Evolutionary conservation across 2,888 invertebrate genomes (phyloP), one percentile per base, ranked within the genome.

Genomic region (Meandrusa payeni): DNA sequence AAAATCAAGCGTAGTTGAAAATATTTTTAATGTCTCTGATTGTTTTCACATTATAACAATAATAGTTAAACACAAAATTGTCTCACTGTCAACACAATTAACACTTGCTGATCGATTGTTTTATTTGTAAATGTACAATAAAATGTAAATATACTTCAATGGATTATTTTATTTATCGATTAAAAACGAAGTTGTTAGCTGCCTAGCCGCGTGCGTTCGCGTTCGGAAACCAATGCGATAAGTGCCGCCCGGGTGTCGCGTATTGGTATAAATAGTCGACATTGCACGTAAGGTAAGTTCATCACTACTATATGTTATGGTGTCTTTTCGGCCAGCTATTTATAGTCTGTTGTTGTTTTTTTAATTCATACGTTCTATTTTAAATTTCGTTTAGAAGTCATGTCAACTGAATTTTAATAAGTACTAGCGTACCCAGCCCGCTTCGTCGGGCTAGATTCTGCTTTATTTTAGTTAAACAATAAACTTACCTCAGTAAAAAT

Each of bases 221-320:
- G 57, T 46, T 51, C 51, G 64, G 60, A 55, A 61, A 61, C 57
- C 59, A 71, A 65, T 74, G 64, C 65, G 67, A 65, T 69, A 69
- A 69, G 67, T 67, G 56, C 48, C 54, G 26, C 46, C n/a, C 36
- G 65, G 64, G 64, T 64, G 56, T 68, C 64, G 65, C 66, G 75
- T 57, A 56, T 64, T 74, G 71, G 73, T 80, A 80, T 80, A 74
- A 78, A 80, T 79, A 80, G 77, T 66, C 53, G 49, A 39, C 49
- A 51, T 50, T 50, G 48, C 54, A 57, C 53, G 34, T 41, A 57
- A 55, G 49, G 52, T 57, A 56, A 59, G 52, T 52, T 55, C 55
- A 65, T 63, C 61, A 54, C 60, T 54, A 12, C 10, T 6, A 5
- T 11, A 17, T 32, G 20, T 28, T 27, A 20, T 39, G 42, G 41